A percentile compares a stretch with the other conserved stretches of the same genome.
Conservation (phyloP, 2,113 vertebrate genomes). For the Varanus salvator region DNA sequence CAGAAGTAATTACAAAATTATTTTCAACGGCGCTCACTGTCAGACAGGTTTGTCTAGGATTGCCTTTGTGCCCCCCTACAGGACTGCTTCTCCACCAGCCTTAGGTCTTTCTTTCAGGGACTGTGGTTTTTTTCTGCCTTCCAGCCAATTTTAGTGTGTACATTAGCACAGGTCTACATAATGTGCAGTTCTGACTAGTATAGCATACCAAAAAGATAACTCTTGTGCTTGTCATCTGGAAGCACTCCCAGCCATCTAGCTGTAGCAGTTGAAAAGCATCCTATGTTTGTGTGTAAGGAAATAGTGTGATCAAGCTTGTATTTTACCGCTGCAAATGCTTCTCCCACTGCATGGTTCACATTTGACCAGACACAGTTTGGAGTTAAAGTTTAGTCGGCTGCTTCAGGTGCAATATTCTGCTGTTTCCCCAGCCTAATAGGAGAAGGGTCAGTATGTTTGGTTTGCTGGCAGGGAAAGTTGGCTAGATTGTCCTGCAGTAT, state of each 20-base stretch:
- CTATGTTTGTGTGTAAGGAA: background rate
- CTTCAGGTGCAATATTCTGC: background rate
- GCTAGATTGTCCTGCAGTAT: no score
- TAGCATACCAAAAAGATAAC: background rate
- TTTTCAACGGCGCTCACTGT: background rate
- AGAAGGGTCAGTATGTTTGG: no score
- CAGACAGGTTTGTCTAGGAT: background rate
- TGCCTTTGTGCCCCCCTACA: background rate
- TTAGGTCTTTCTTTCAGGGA: background rate
- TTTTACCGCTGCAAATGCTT: no score
- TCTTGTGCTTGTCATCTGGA: background rate
- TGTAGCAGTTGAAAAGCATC: background rate
- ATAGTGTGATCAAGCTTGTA: background rate
- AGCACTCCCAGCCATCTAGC: background rate
- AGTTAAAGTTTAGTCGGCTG: background rate
- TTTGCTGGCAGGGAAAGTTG: no score
- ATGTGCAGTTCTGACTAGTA: background rate
- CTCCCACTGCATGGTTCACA: background rate
- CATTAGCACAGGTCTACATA: no score
- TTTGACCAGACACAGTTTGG: background rate
- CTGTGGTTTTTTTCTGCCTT: background rate
- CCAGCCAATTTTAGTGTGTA: background rate
- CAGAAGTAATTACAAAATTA: background rate
- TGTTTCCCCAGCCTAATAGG: background rate
- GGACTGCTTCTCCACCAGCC: background rate